A percentile compares a stretch with the other conserved stretches of the same genome.
Conservation (phyloP, 2,888 invertebrate genomes). For the Spisula subtruncata region DNA sequence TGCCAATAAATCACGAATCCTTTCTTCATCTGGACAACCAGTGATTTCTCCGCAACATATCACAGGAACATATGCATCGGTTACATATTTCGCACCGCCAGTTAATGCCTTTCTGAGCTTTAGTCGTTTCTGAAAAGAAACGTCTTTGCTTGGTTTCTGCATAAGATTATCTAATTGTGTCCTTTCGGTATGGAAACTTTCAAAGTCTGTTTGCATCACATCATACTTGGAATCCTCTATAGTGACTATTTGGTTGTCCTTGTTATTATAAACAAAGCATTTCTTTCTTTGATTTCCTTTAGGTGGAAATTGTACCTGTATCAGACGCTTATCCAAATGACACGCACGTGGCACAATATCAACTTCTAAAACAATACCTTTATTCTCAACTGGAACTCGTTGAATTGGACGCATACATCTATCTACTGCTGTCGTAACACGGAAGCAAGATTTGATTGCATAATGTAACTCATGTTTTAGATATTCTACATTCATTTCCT, state of each 20-base stretch:
- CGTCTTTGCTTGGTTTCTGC: not conserved
- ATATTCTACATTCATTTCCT: not conserved
- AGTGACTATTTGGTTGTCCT: constrained; percentile 10
- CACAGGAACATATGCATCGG: constrained; percentile 54
- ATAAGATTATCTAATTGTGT: not conserved
- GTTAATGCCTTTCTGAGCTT: constrained; percentile 13
- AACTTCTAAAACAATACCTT: constrained; percentile 42
- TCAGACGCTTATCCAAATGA: not conserved
- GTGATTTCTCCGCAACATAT: constrained; percentile 45
- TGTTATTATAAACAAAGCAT: constrained; percentile 24
- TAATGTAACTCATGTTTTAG: constrained; percentile 30
- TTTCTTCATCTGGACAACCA: constrained; percentile 31
- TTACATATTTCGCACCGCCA: constrained; percentile 48
- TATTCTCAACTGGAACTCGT: constrained; percentile 32
- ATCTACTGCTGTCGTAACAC: not conserved
- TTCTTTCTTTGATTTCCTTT: constrained; percentile 40
- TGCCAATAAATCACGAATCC: constrained; percentile 6
- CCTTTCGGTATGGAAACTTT: constrained; percentile 5
- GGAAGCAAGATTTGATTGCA: constrained; percentile 30
- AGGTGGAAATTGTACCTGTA: constrained; percentile 40
- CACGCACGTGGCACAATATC: constrained; percentile 41
- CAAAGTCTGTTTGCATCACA: not conserved
- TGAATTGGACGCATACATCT: constrained; percentile 48
- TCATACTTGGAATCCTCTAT: constrained; percentile 30
- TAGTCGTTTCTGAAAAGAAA: not conserved